Conservation (phyloP, 2,113 vertebrate genomes). For the Thalassarche chlororhynchos region DNA sequence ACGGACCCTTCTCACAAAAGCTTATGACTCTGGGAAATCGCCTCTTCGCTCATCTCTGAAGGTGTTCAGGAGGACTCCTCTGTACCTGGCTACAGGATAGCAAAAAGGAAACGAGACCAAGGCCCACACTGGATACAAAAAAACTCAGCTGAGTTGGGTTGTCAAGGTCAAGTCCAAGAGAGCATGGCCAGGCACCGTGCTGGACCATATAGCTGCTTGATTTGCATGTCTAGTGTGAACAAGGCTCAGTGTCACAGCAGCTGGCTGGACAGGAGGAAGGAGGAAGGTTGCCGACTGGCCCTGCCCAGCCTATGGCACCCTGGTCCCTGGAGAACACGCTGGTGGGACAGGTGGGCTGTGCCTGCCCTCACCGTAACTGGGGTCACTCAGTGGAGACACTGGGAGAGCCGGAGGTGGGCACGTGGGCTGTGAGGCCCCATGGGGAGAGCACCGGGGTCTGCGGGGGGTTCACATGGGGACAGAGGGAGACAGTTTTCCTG, state of each 20-base stretch:
- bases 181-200: accelerated
- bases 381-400: no score
- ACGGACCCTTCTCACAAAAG: not conserved
- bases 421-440: accelerated
- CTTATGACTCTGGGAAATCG: not conserved
- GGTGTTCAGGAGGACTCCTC: not conserved
- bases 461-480: not conserved
- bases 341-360: accelerated
- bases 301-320: not conserved
- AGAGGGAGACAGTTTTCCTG: not conserved
- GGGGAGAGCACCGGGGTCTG: not conserved
- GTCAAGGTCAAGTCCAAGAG: not conserved
- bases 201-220: not conserved
- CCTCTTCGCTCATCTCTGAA: not conserved
- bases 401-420: not conserved
- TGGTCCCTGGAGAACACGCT: not conserved
- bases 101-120: not conserved
- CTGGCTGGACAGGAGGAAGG: not conserved
- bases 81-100: not conserved
- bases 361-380: not conserved
- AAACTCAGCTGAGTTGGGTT: not conserved
- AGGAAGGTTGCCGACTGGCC: not conserved
- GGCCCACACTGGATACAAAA: not conserved
- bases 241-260: not conserved
- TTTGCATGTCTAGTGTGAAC: not conserved